Conservation (phyloP, 2,888 invertebrate species). For the Anarsia innoxiella region DNA sequence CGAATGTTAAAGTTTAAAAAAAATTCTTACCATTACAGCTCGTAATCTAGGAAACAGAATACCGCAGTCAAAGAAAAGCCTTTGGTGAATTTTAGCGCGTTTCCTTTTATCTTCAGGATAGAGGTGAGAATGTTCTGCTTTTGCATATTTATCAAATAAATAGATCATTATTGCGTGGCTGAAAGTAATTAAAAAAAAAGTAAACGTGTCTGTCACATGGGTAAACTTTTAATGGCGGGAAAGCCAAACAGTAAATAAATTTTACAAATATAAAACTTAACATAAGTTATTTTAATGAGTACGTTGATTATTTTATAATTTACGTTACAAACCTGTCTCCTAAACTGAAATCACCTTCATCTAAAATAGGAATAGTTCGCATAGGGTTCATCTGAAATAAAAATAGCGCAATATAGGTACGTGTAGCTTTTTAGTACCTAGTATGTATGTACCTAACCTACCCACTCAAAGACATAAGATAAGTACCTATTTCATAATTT, state of each 20-base stretch:
- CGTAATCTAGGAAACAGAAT: constrained; percentile 53
- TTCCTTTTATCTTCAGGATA: constrained; percentile 46
- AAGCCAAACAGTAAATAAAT: no score
- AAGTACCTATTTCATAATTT: no score
- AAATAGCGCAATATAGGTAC: no score
- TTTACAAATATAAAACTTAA: no score
- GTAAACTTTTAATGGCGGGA: no score
- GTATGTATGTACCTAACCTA: no score
- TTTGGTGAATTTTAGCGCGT: constrained; percentile 47
- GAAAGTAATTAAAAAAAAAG: constrained; percentile 21
- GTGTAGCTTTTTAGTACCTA: no score
- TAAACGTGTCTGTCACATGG: no score
- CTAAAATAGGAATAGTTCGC: constrained; percentile 53
- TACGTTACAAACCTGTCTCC: constrained; percentile 50
- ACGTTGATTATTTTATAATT: no score
- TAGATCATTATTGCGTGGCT: constrained; percentile 63
- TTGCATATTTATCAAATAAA: constrained; percentile 50
- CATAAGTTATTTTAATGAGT: no score
- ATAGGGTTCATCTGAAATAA: constrained; percentile 61
- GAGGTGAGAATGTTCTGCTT: constrained; percentile 37
- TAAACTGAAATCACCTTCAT: constrained; percentile 49
- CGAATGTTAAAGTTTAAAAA: no score
- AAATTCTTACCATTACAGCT: constrained; percentile 47
- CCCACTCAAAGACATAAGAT: no score
- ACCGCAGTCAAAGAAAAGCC: constrained; percentile 58